Evolutionary conservation across 1,140 invertebrate species (phyloP).

Genomic region (Pantala flavescens): DNA sequence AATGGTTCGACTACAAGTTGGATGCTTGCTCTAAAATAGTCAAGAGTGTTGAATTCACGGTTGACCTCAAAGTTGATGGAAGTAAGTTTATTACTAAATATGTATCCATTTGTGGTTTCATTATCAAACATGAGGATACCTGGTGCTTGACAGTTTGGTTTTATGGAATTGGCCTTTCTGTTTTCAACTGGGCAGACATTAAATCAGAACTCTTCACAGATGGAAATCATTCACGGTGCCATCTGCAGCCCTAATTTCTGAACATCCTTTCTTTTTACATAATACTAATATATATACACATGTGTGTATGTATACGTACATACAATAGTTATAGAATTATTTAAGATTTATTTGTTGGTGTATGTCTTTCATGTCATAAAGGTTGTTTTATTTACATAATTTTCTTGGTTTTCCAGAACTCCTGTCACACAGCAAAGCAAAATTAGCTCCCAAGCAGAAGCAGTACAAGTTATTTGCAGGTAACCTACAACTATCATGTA

Average conservation of each 20-base stretch:
- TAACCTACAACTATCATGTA: conserved; percentile 29
- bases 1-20: conserved; percentile 76
- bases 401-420: conserved; percentile 51
- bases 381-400: conserved; percentile 11
- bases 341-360: too few relatives aligned
- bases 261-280: background rate
- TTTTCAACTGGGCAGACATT: background rate
- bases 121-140: background rate
- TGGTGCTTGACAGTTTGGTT: background rate
- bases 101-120: too few relatives aligned
- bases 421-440: conserved; percentile 50
- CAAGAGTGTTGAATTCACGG: conserved; percentile 77
- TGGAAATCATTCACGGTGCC: background rate
- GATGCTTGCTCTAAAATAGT: conserved; percentile 82
- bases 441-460: conserved; percentile 33
- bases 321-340: too few relatives aligned
- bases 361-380: too few relatives aligned
- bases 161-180: background rate
- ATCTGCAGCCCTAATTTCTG: background rate
- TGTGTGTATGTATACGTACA: too few relatives aligned
- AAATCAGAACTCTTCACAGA: background rate
- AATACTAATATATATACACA: too few relatives aligned
- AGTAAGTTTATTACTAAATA: conserved; percentile 46
- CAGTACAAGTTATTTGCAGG: conserved; percentile 50
- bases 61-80: conserved; percentile 79